Evolutionary conservation across 2,888 invertebrate genomes (phyloP), one percentile per base, ranked within the genome.

Genomic region (Agonopterix arenella): DNA sequence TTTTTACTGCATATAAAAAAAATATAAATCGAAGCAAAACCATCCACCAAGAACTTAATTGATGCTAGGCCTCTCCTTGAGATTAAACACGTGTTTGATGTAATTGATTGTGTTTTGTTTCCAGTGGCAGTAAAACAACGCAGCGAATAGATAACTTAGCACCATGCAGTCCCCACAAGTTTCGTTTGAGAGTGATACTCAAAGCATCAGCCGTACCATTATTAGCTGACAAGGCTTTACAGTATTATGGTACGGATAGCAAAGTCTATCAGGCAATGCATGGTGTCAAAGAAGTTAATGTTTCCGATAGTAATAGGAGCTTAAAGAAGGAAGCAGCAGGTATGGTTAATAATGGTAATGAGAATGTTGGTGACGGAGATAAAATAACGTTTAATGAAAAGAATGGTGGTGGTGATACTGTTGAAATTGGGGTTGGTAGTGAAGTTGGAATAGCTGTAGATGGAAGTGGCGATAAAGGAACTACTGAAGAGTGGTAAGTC

Each of bases 81-180:
- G n/a, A n/a, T n/a, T n/a, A n/a, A n/a, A n/a, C n/a, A n/a, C n/a
- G n/a, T n/a, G n/a, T n/a, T n/a, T 13, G 13, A 13, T 2, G 13
- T 18, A 18, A 28, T 28, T 28, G 5, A 5, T 28, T 28, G 7
- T 28, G 28, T 28, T 5, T 28, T 28, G 28, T 28, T 75, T 73
- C 11, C 71, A 90, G 90, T 55, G 91, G 91, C 0, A 78, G 78
- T 0, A 89, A 81, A 66, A 80, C 76, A 1, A 66, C 58, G 3
- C 82, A 76, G 58, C 70, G 64, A 38, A 81, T 91, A 36, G 77
- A 81, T 37, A 74, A 88, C 55, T 64, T 91, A 9, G 76, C 85
- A 0, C 89, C 90, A 1, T 76, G 85, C 51, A 80, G 83, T 28
- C 89, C 84, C 7, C 90, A 91, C 61, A 78, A 73, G 44, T 91